phyloP scores from a whole-genome alignment of 2,797 vertebrate species.

The Sphenopsis melanotis region DNA sequence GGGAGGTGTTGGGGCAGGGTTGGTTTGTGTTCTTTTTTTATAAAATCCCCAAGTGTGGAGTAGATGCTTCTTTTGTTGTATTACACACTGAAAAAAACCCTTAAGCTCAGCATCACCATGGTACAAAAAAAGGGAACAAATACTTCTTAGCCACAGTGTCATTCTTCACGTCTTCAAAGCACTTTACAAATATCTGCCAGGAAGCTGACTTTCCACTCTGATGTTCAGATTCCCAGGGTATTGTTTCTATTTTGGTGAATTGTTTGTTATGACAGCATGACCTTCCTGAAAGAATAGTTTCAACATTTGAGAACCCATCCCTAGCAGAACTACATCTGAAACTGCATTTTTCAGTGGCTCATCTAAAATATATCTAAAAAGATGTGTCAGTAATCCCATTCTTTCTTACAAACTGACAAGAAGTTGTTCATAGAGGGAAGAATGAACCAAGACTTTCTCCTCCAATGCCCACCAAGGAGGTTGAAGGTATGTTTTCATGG shows the following conservation, averaged over 20 bases:
- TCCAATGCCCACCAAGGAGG: background rate
- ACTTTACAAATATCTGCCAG: slow-evolving; percentile 37
- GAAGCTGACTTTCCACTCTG: slow-evolving; percentile 54
- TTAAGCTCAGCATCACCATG: background rate
- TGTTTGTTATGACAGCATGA: slow-evolving; percentile 57
- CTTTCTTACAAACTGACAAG: background rate
- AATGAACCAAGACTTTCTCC: background rate
- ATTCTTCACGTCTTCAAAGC: slow-evolving; percentile 48
- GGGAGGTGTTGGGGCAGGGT: too few species aligned
- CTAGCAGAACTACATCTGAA: background rate
- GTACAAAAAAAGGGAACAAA: background rate
- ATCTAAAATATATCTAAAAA: background rate
- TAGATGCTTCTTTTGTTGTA: background rate
- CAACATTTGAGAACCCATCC: background rate
- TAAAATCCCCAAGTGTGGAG: background rate
- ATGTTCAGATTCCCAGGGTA: slow-evolving; percentile 58
- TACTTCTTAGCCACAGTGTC: background rate
- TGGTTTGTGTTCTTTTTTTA: background rate
- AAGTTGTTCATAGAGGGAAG: background rate
- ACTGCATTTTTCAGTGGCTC: background rate
- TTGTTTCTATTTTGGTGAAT: slow-evolving; percentile 59
- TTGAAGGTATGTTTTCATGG: background rate
- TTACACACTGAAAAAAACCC: background rate
- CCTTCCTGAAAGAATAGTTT: slow-evolving; percentile 34
- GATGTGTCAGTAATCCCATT: background rate